Percentiles rank a stretch among this genome's conserved stretches.
These are phyloP conservation scores for Melinaea marsaeus DNA, from an alignment of 2,888 invertebrate genomes.

Conservation along the genomic window DNA sequence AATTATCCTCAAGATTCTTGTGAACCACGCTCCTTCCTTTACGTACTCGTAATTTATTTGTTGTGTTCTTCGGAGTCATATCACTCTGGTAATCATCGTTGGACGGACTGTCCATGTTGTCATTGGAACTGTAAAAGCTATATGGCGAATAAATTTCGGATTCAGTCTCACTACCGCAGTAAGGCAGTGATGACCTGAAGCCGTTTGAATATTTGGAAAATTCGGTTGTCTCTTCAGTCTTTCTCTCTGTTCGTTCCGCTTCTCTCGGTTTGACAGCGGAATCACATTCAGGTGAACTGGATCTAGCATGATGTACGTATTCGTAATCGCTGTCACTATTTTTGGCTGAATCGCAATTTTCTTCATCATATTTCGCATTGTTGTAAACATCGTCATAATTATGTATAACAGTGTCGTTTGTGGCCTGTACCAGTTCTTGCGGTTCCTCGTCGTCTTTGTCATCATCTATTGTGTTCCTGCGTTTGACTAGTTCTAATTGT, in stretches of 20 bases:
- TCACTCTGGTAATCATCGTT: constrained; percentile 69
- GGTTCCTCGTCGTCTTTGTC: constrained; percentile 76
- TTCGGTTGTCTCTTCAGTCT: constrained; percentile 60
- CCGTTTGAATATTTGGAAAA: constrained; percentile 79
- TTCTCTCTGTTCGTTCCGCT: constrained; percentile 54
- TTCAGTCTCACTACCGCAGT: constrained; percentile 90
- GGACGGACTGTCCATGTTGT: constrained; percentile 69
- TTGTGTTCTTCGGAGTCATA: constrained; percentile 69
- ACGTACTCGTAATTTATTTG: constrained; percentile 83
- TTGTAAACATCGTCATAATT: constrained; percentile 74
- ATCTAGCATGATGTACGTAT: constrained; percentile 80
- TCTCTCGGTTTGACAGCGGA: constrained; percentile 73
- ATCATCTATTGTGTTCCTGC: constrained; percentile 69
- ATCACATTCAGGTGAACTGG: constrained; percentile 84
- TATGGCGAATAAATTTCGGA: constrained; percentile 91
- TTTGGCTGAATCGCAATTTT: constrained; percentile 67
- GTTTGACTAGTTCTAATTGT: constrained; percentile 78
- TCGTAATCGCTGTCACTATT: constrained; percentile 81
- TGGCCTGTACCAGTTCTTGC: constrained; percentile 67
- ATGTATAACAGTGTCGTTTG: constrained; percentile 68
- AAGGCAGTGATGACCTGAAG: constrained; percentile 84
- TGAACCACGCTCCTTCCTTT: constrained; percentile 91
- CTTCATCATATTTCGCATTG: constrained; percentile 67
- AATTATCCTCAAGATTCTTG: constrained; percentile 92
- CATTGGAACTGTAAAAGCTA: constrained; percentile 83